A percentile compares a stretch with the other conserved stretches of the same genome.
These are phyloP conservation scores for Danionella dracula DNA, from an alignment of 2,797 vertebrate species.

Conservation along the genomic window DNA sequence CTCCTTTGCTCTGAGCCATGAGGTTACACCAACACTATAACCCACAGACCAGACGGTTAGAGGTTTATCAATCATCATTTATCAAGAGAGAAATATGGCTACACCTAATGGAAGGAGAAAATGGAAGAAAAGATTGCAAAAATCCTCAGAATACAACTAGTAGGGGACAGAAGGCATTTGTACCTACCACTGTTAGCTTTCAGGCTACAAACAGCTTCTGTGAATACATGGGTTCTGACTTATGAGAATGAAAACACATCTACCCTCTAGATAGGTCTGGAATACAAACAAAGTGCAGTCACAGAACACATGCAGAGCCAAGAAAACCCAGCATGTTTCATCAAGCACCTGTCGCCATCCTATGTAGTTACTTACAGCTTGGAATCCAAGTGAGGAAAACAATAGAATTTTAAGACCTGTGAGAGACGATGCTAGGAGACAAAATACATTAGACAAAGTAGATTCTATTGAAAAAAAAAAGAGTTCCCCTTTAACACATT, in stretches of 20 bases:
- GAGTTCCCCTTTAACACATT: too few relatives aligned
- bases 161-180: too few relatives aligned
- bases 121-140: not conserved
- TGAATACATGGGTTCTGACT: constrained; percentile 3
- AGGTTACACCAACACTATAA: not conserved
- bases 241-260: not conserved
- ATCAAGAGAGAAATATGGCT: not conserved
- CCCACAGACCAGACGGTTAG: not conserved
- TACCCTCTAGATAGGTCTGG: constrained; percentile 25
- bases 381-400: constrained; percentile 51
- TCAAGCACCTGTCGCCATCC: constrained; percentile 58
- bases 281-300: constrained; percentile 51
- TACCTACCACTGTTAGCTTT: not conserved
- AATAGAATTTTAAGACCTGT: constrained; percentile 36
- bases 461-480: not conserved
- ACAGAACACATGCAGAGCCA: constrained; percentile 32
- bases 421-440: not conserved
- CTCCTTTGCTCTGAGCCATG: not conserved
- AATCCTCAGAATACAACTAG: too few relatives aligned
- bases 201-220: not conserved
- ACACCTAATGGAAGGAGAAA: not conserved
- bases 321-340: constrained; percentile 69
- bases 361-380: constrained; percentile 45
- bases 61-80: not conserved
- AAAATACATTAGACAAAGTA: not conserved